Conservation (phyloP, 2,888 invertebrate genomes). For the Machimus rusticus region DNA sequence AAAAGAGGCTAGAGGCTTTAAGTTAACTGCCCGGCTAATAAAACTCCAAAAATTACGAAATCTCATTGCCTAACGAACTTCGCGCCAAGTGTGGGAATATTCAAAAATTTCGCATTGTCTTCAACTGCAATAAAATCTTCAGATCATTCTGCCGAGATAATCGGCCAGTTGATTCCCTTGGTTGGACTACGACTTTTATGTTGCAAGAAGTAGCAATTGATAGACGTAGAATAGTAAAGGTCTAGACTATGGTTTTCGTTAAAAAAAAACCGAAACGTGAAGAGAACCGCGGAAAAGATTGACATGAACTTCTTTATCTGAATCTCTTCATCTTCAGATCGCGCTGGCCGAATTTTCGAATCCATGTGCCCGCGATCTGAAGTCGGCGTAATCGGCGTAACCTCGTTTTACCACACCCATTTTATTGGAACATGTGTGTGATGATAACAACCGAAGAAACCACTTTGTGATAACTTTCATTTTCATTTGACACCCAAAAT, state of each 20-base stretch:
- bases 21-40: background rate
- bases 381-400: background rate
- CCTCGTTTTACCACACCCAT: constrained; percentile 20
- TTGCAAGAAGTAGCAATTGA: background rate
- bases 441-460: background rate
- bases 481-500: constrained; percentile 10
- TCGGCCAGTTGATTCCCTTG: background rate
- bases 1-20: background rate
- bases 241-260: background rate
- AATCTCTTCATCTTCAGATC: background rate
- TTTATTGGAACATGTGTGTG: background rate
- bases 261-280: background rate
- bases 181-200: background rate
- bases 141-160: constrained; percentile 5
- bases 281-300: background rate
- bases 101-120: constrained; percentile 12
- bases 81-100: constrained; percentile 4
- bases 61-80: background rate
- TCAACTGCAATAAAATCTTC: background rate
- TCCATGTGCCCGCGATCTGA: background rate
- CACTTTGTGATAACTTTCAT: constrained; percentile 22
- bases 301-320: background rate
- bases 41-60: constrained; percentile 2
- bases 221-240: background rate
- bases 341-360: background rate